These are phyloP conservation scores for Ptilonorhynchus violaceus DNA, from an alignment of 2,113 vertebrate species.

Conservation along the genomic window DNA sequence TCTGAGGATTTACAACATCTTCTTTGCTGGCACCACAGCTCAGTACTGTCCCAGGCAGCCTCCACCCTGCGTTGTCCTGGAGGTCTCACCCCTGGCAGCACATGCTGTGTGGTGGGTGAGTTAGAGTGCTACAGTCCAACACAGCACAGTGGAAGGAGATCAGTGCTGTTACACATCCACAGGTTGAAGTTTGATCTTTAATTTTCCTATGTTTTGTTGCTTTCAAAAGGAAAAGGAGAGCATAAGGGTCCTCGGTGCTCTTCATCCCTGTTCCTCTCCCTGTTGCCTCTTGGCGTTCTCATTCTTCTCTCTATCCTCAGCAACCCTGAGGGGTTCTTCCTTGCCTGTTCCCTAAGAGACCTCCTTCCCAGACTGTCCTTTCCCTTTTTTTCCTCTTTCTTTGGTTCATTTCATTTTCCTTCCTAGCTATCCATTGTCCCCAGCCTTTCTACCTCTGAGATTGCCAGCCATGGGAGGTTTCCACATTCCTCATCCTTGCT, in stretches of 20 bases:
- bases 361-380: neutral
- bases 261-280: neutral
- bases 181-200: neutral
- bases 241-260: accelerated
- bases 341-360: neutral
- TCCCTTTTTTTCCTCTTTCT: neutral
- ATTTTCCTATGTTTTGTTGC: neutral
- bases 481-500: neutral
- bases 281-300: neutral
- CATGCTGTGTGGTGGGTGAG: neutral
- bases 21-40: neutral
- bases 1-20: neutral
- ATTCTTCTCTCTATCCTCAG: neutral
- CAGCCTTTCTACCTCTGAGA: neutral
- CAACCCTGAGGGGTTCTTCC: neutral
- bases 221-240: neutral
- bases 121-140: neutral
- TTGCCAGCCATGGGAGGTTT: neutral
- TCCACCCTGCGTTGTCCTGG: neutral
- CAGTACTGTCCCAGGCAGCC: neutral
- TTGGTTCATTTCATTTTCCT: neutral
- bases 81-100: neutral
- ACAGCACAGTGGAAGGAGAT: neutral
- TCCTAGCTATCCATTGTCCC: neutral
- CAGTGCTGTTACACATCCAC: neutral